Evolutionary conservation across 2,888 invertebrate genomes (phyloP).

Genomic region (Spodoptera picta): DNA sequence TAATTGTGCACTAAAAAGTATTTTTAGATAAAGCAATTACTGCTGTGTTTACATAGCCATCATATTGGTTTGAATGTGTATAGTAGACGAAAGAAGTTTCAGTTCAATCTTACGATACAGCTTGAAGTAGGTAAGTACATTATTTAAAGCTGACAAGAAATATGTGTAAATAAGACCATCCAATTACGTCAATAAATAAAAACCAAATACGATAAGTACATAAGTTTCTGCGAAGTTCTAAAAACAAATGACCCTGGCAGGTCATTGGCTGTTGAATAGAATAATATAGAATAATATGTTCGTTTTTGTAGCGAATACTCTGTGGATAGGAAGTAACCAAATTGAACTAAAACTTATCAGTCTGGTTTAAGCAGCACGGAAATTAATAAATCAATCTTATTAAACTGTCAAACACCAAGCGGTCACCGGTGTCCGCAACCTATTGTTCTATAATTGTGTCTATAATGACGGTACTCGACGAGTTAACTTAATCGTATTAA

Average conservation of each 20-base stretch:
- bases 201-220: not conserved
- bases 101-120: too few species aligned
- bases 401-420: too few species aligned
- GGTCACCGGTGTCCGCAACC: too few species aligned
- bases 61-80: too few species aligned
- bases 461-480: too few species aligned
- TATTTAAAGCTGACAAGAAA: too few species aligned
- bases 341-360: conserved; percentile 11
- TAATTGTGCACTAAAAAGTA: too few species aligned
- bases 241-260: conserved; percentile 4
- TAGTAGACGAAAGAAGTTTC: too few species aligned
- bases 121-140: too few species aligned
- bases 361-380: conserved; percentile 24
- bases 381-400: conserved; percentile 8
- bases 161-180: not conserved
- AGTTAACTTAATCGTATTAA: not conserved
- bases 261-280: conserved; percentile 19
- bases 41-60: too few species aligned
- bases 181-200: not conserved
- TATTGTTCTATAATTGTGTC: too few species aligned
- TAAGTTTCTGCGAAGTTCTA: not conserved
- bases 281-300: conserved; percentile 6
- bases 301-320: conserved; percentile 9
- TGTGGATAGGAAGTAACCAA: conserved; percentile 27
- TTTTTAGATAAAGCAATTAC: too few species aligned